These are phyloP conservation scores for Cryptocephalus moraei DNA, from an alignment of 2,888 invertebrate genomes.

Conservation along the genomic window DNA sequence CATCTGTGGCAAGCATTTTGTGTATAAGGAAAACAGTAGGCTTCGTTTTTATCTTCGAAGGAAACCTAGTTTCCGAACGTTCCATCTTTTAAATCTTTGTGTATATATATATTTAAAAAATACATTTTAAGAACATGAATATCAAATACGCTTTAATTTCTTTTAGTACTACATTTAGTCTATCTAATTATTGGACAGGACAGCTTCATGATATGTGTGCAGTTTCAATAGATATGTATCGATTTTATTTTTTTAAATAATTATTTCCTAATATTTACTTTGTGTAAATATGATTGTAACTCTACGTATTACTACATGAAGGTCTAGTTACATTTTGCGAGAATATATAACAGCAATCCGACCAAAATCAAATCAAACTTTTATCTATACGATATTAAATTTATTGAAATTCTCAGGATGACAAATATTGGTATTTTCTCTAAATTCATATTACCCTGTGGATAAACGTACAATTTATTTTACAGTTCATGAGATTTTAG, in stretches of 20 bases:
- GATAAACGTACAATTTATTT: too few relatives aligned
- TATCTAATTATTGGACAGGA: constrained; percentile 37
- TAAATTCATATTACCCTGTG: too few relatives aligned
- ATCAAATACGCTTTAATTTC: constrained; percentile 27
- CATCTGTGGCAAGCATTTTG: background rate
- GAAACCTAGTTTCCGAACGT: background rate
- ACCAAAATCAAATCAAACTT: background rate
- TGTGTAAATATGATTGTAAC: constrained; percentile 1
- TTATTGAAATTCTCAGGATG: too few relatives aligned
- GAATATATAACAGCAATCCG: background rate
- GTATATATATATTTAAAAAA: constrained; percentile 34
- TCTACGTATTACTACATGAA: constrained; percentile 3
- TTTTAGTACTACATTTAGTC: constrained; percentile 20
- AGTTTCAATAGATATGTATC: constrained; percentile 18
- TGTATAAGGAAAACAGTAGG: background rate
- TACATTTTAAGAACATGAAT: constrained; percentile 34
- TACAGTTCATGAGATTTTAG: too few relatives aligned
- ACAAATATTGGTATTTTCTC: too few relatives aligned
- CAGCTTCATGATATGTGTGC: constrained; percentile 35
- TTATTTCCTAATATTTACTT: constrained; percentile 1
- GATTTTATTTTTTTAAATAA: constrained; percentile 1
- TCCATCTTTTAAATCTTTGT: background rate
- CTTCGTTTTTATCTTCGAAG: background rate
- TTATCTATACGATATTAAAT: too few relatives aligned
- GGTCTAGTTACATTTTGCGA: background rate